Evolutionary conservation across 2,797 vertebrate genomes (phyloP).

Genomic region (Lateolabrax maculatus): DNA sequence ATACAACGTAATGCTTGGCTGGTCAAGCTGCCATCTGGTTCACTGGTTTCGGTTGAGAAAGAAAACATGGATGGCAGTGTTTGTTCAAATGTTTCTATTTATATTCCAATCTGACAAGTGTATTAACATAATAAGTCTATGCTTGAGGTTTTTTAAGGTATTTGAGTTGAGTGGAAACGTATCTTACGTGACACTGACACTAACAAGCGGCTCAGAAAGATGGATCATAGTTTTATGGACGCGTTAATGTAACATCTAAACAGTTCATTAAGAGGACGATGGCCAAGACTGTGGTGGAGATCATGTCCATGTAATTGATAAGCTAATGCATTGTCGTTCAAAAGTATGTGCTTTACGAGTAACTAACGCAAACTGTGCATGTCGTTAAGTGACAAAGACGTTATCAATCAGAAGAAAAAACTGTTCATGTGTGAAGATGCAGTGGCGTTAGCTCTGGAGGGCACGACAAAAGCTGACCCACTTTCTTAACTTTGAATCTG

Average conservation of each 20-base stretch:
- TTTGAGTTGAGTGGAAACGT: too few relatives aligned
- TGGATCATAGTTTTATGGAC: neutral
- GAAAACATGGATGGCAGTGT: slow-evolving; percentile 6
- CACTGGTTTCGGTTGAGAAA: neutral
- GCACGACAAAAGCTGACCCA: slow-evolving; percentile 82
- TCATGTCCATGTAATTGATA: neutral
- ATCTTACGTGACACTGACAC: neutral
- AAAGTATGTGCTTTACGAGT: fast-evolving
- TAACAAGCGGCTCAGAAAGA: neutral
- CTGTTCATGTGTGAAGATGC: slow-evolving; percentile 73
- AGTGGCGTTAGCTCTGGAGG: slow-evolving; percentile 30
- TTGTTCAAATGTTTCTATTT: slow-evolving; percentile 18
- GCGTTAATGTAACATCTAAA: neutral
- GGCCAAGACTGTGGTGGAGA: neutral
- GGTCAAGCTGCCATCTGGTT: slow-evolving; percentile 34
- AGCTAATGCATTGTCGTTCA: neutral
- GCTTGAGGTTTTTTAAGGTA: neutral
- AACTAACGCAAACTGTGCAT: neutral
- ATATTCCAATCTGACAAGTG: neutral
- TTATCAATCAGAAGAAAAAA: slow-evolving; percentile 35
- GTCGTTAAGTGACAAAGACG: slow-evolving; percentile 43
- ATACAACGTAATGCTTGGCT: slow-evolving; percentile 37
- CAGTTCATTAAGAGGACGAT: neutral
- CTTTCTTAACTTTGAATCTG: slow-evolving; percentile 71
- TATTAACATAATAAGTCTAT: neutral